Conservation (phyloP, 2,797 vertebrate species). For the Muraenolepis orangiensis region DNA sequence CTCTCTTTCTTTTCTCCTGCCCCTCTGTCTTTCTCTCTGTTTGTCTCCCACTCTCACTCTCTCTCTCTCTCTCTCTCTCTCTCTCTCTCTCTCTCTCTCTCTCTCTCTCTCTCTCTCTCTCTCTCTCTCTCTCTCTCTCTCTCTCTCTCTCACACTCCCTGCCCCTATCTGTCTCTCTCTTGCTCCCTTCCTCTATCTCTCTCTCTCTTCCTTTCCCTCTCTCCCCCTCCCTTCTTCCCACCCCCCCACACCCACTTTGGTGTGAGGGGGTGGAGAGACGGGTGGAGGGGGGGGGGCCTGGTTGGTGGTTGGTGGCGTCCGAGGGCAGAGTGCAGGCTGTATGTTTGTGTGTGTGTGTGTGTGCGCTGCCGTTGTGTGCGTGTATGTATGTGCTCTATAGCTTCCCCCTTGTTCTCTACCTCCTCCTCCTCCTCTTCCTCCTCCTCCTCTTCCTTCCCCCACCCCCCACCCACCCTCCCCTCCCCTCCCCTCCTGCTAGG, state of each 20-base stretch:
- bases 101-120: conserved; percentile 19
- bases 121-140: conserved; percentile 12
- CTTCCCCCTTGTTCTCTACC: conserved; percentile 80
- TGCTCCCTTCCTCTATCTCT: conserved; percentile 19
- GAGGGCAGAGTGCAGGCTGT: conserved; percentile 72
- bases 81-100: conserved; percentile 5
- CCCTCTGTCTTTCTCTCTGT: conserved; percentile 29
- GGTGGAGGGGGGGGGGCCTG: conserved; percentile 34
- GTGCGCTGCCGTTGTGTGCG: too few relatives aligned
- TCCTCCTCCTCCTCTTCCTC: conserved; percentile 78
- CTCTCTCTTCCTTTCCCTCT: neutral
- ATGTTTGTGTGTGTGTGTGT: conserved; percentile 64
- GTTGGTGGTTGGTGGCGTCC: conserved; percentile 62
- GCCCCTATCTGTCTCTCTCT: conserved; percentile 4
- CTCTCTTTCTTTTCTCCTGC: neutral
- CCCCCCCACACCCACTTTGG: neutral
- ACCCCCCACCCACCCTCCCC: conserved; percentile 76
- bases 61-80: conserved; percentile 10
- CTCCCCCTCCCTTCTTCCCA: conserved; percentile 33
- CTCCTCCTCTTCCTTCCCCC: conserved; percentile 71
- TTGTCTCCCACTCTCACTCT: conserved; percentile 24
- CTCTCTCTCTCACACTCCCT: neutral
- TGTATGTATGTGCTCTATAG: conserved; percentile 43
- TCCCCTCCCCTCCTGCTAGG: conserved; percentile 82
- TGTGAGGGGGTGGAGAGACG: too few relatives aligned